phyloP scores from a whole-genome alignment of 2,888 invertebrate species.

The Phrixothrix hirtus region DNA sequence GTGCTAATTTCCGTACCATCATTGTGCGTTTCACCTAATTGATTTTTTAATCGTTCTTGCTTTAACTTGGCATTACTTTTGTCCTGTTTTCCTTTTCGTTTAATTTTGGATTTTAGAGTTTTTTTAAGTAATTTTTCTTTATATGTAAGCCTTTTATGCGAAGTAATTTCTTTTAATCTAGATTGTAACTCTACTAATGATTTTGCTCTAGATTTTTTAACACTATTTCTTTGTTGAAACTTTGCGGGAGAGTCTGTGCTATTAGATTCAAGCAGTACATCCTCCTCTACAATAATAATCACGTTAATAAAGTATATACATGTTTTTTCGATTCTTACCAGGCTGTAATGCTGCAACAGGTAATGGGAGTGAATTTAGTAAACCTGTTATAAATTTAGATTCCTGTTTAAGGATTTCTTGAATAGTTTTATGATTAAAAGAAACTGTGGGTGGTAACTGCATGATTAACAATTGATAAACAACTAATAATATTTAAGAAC shows the following conservation, averaged over 20 bases:
- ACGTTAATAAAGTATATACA: background rate
- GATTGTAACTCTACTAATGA: constrained; percentile 68
- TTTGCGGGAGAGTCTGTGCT: no score
- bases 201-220: constrained; percentile 59
- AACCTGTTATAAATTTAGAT: constrained; percentile 62
- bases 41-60: constrained; percentile 48
- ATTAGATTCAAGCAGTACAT: no score
- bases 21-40: constrained; percentile 47
- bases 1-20: constrained; percentile 52
- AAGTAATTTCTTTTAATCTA: constrained; percentile 65
- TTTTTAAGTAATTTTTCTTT: constrained; percentile 71
- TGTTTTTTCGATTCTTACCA: constrained; percentile 12
- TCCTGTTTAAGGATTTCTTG: constrained; percentile 60
- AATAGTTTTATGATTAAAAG: constrained; percentile 46
- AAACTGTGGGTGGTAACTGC: constrained; percentile 63
- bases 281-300: constrained; percentile 12
- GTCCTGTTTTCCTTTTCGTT: constrained; percentile 63
- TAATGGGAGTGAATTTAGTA: constrained; percentile 62
- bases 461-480: constrained; percentile 67
- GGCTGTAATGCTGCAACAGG: constrained; percentile 59
- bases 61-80: constrained; percentile 59
- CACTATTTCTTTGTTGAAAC: constrained; percentile 41
- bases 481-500: background rate
- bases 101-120: constrained; percentile 67
- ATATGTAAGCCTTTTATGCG: constrained; percentile 64